Evolutionary conservation across 1,140 invertebrate species (phyloP), one percentile per base, ranked within the genome.

Genomic region (Micrasema longulum): DNA sequence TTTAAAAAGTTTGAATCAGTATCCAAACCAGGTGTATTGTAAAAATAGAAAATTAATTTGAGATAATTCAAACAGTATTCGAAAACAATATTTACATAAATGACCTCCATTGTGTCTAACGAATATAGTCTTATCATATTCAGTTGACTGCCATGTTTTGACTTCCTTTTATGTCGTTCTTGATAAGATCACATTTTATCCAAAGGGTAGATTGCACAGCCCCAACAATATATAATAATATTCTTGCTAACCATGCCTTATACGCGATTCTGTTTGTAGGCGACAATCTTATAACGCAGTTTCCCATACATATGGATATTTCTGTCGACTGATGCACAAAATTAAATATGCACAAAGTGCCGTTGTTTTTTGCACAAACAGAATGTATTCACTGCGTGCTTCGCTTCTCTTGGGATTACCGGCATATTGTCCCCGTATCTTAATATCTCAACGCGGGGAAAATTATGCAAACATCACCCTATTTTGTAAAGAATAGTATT

Each of bases 201-300:
- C 16, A 16, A 48, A 11, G 47, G 47, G 18, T 11, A 20, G 47
- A 10, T 48, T 20, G 47, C 20, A 48, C 41, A 11, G 7, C n/a
- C 18, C 14, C 23, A 23, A 45, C 41, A 26, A 66, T 45, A 47
- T 31, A n/a, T 1, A 16, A n/a, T 18, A n/a, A 35, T 12, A 26
- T 62, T 18, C n/a, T 36, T 45, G 64, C 64, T 7, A 31, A 26
- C 35, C 43, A 47, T 14, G 16, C 64, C 22, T 26, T 2, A 38
- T 66, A 66, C 64, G 64, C 50, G 64, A 66, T 50, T 48, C 60
- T 41, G 23, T 63, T 63, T 63, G 60, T 23, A 41, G 41, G 20
- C 23, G 64, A 50, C 64, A 48, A 66, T 66, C 63, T 48, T 48
- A 12, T 20, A 26, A 66, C 64, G 64, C 64, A 66, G 64, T 50